These are phyloP conservation scores for Phenganax subtilis DNA, from an alignment of 92 coral and sea anemone genomes.

Conservation along the genomic window DNA sequence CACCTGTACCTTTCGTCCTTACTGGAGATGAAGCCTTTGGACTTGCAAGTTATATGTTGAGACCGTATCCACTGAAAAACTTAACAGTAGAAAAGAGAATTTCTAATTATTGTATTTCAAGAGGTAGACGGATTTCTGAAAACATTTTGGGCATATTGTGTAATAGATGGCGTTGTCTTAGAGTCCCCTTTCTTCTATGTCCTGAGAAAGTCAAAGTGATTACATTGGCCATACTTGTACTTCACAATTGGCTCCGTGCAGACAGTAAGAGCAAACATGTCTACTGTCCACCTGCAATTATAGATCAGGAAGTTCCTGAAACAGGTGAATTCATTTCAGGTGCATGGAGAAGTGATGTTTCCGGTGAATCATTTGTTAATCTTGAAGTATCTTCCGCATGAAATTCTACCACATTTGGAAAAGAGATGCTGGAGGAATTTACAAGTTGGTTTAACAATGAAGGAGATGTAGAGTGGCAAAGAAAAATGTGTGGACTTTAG, in stretches of 20 bases:
- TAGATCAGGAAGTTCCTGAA: conserved; percentile 37
- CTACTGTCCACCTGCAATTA: conserved; percentile 38
- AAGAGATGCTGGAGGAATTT: conserved; percentile 46
- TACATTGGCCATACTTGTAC: too few species aligned
- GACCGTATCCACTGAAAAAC: conserved; percentile 51
- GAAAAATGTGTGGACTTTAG: conserved; percentile 48
- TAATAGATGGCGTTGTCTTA: conserved; percentile 53
- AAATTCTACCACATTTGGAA: conserved; percentile 36
- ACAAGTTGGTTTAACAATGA: conserved; percentile 46
- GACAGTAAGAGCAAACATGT: conserved; percentile 39
- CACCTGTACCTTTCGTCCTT: conserved; percentile 51
- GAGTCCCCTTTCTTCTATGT: conserved; percentile 46
- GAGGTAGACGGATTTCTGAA: conserved; percentile 53
- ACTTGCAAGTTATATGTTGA: conserved; percentile 45
- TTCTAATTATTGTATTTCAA: conserved; percentile 18
- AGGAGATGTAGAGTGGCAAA: conserved; percentile 49
- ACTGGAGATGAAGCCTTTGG: conserved; percentile 57
- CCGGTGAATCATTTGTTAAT: conserved; percentile 31
- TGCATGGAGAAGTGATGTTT: conserved; percentile 49
- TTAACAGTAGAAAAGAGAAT: conserved; percentile 51
- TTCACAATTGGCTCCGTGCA: neutral
- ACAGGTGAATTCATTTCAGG: conserved; percentile 46
- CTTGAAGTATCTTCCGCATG: conserved; percentile 15
- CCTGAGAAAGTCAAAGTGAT: too few species aligned
- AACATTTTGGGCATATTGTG: conserved; percentile 46